Percentiles rank a stretch among this genome's conserved stretches.
Conservation (phyloP, 2,113 vertebrate genomes). For the Campylomormyrus numenius region DNA sequence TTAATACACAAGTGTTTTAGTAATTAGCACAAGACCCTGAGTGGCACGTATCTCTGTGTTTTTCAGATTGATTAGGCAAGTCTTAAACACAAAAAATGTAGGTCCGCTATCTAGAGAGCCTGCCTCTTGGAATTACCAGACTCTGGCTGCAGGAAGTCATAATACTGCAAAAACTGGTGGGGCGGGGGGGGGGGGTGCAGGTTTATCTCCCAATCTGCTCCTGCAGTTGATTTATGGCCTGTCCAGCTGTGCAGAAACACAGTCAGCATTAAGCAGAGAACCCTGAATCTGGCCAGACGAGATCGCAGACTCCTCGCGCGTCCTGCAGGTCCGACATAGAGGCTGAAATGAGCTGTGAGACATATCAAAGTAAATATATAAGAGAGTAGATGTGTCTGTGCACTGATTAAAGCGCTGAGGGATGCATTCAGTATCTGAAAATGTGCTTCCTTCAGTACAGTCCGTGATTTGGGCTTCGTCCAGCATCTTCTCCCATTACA, state of each 20-base stretch:
- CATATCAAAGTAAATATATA: background rate
- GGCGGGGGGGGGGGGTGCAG: background rate
- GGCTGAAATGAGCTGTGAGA: background rate
- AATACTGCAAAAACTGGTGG: slow-evolving; percentile 39
- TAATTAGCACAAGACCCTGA: background rate
- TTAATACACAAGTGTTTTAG: background rate
- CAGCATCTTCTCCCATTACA: background rate
- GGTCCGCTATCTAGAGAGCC: background rate
- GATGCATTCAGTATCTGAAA: background rate
- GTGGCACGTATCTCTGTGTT: background rate
- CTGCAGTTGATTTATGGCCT: slow-evolving; percentile 32
- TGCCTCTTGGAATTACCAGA: background rate
- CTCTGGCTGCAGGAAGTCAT: slow-evolving; percentile 38
- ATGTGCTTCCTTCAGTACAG: background rate
- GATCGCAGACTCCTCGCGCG: background rate
- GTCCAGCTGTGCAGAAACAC: slow-evolving; percentile 36
- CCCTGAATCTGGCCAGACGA: slow-evolving; percentile 20
- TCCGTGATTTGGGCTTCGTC: background rate
- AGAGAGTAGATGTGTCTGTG: background rate
- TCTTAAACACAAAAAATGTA: slow-evolving; percentile 3
- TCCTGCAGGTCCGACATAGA: background rate
- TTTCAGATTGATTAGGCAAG: background rate
- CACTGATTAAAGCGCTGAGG: background rate
- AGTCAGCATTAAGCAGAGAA: slow-evolving; percentile 22
- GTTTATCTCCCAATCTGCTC: slow-evolving; percentile 49